A percentile compares a stretch with the other conserved stretches of the same genome.
These are phyloP conservation scores for Drosophila putrida DNA, from an alignment of 2,888 invertebrate species.

Conservation along the genomic window DNA sequence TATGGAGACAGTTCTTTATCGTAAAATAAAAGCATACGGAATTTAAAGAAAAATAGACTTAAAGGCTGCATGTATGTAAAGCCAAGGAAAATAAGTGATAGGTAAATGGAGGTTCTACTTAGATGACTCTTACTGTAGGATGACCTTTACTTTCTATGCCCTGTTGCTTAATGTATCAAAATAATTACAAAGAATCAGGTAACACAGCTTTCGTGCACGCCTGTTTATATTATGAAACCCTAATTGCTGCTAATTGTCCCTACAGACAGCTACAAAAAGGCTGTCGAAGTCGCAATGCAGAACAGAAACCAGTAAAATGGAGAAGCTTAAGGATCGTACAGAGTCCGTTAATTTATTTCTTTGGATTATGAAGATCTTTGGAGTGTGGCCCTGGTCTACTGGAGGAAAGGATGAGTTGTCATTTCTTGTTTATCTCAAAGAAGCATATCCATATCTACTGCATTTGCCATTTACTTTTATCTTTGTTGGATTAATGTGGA, in stretches of 20 bases:
- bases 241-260: slow-evolving; percentile 58
- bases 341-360: slow-evolving; percentile 47
- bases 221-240: slow-evolving; percentile 47
- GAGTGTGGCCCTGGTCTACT: slow-evolving; percentile 65
- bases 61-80: background rate
- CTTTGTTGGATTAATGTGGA: slow-evolving; percentile 70
- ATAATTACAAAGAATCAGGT: no score
- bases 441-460: slow-evolving; percentile 53
- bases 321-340: slow-evolving; percentile 39
- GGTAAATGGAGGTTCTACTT: no score
- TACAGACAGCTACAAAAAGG: slow-evolving; percentile 35
- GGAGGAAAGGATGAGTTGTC: slow-evolving; percentile 4
- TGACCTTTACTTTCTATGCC: no score
- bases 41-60: background rate
- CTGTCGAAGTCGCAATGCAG: no score
- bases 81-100: no score
- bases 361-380: slow-evolving; percentile 46
- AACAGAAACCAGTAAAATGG: slow-evolving; percentile 39
- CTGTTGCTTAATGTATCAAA: no score
- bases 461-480: slow-evolving; percentile 69
- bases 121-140: no score
- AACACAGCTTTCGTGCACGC: background rate
- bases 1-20: slow-evolving; percentile 18
- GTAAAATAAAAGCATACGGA: background rate
- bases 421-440: slow-evolving; percentile 23